A percentile compares a stretch with the other conserved stretches of the same genome.
Evolutionary conservation across 2,888 invertebrate species (phyloP).

Genomic region (Tricholauxania praeusta): DNA sequence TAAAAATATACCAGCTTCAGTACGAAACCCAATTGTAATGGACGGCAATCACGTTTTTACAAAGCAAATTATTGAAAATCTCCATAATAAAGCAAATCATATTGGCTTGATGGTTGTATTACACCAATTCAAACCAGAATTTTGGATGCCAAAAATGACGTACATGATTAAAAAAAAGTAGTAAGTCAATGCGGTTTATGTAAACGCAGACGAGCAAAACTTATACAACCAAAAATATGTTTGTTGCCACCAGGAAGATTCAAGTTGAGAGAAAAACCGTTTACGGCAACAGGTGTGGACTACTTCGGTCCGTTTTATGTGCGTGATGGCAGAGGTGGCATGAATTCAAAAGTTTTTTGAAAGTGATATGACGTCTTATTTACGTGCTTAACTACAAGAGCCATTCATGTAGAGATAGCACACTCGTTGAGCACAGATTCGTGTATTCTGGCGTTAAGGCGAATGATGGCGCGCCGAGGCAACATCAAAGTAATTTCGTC

Average conservation of each 20-base stretch:
- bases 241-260: slow-evolving; percentile 47
- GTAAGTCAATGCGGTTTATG: slow-evolving; percentile 32
- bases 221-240: slow-evolving; percentile 45
- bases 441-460: slow-evolving; percentile 42
- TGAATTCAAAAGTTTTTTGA: slow-evolving; percentile 11
- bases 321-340: slow-evolving; percentile 20
- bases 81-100: slow-evolving; percentile 18
- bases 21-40: slow-evolving; percentile 8
- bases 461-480: slow-evolving; percentile 43
- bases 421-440: slow-evolving; percentile 37
- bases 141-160: slow-evolving; percentile 19
- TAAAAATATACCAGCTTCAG: neutral
- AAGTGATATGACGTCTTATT: slow-evolving; percentile 43
- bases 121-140: slow-evolving; percentile 13
- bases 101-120: slow-evolving; percentile 10
- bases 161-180: slow-evolving; percentile 27
- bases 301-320: slow-evolving; percentile 48
- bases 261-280: slow-evolving; percentile 42
- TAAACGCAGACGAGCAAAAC: slow-evolving; percentile 31
- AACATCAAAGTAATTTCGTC: slow-evolving; percentile 38
- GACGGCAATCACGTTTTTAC: slow-evolving; percentile 18
- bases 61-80: neutral
- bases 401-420: slow-evolving; percentile 43
- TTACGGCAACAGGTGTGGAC: slow-evolving; percentile 49
- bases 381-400: slow-evolving; percentile 45